Evolutionary conservation across 2,888 invertebrate genomes (phyloP), one percentile per base, ranked within the genome.

Genomic region (Timandra comae): DNA sequence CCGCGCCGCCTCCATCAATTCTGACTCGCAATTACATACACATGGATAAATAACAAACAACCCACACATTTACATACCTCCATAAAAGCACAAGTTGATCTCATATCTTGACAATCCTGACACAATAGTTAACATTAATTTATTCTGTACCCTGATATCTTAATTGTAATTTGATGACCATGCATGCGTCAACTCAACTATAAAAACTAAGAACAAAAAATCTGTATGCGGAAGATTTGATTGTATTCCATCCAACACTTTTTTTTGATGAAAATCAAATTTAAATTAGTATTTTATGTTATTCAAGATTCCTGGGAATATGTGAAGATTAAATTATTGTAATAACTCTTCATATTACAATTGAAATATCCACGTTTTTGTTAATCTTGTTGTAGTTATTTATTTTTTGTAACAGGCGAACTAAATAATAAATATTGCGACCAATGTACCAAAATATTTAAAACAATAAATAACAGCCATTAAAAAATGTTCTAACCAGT

Each of bases 81-180:
- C 52, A 36, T 48, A 43, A 44, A 43, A 46, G 45, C 43, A 49
- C 41, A 40, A 45, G 54, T 63, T 72, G 74, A 78, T 73, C 69
- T 77, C 67, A 73, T 76, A 64, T 55, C 66, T 69, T 48, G 48
- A 58, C 55, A 62, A 56, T 63, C 63, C 55, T 67, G 71, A 69
- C 69, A 67, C 63, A 66, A 59, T 63, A 55, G 46, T 55, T 31
- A 20, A 10, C 41, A 35, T 37, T 33, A 60, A 54, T 71, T 63
- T 56, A 65, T 67, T 62, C 53, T 50, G 43, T 48, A 55, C 54
- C 51, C 51, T 67, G 63, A 68, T 67, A 72, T 72, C 69, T 71
- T 76, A 72, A 78, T 76, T 73, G 60, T 63, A 61, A 63, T 62
- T 65, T 58, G 55, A 64, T 60, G 63, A 47, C 54, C 60, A 57